Evolutionary conservation across 2,888 invertebrate species (phyloP), one percentile per base, ranked within the genome.

Genomic region (Phyllotreta cruciferae): DNA sequence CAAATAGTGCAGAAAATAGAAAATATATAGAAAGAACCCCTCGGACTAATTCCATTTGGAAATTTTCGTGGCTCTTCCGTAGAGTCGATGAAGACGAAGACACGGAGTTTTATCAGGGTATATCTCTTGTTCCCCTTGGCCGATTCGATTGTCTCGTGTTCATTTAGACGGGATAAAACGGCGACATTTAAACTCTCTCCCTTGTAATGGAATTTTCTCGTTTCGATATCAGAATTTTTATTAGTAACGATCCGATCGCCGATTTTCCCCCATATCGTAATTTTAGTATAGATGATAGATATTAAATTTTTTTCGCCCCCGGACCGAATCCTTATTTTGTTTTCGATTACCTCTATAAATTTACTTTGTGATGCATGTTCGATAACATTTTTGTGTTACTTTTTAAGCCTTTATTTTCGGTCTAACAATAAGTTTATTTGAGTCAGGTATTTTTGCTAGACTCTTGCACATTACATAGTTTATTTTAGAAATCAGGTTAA

Each of bases 81-180:
- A 37, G 1, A 52, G 52, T 7, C 11, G 37, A 52, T 57, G 34
- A 2, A 52, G 52, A 10, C 11, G 37, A 52, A 37, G 37, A 10
- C 38, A 37, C 36, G 10, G 24, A 52, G 52, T 52, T 52, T 52
- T 65, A 65, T 65, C 57, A 50, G 57, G 36, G 37, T 38, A 62
- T 53, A 56, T 57, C 47, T 54, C 58, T 52, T 54, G 55, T 62
- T 50, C 58, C 58, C 55, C 50, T 61, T 54, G 14, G 56, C 55
- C 62, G 58, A 50, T 44, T 60, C 55, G 53, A 62, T 58, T 65
- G 64, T 65, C 62, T 65, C 55, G 50, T 55, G 57, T 58, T 62
- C 64, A 65, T 65, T 65, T 62, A 56, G 64, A 57, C 14, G 58
- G 55, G 55, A 64, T 64, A 55, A 64, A 62, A 58, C 49, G 47